phyloP scores from a whole-genome alignment of 2,888 invertebrate genomes.

The Elegia similella region DNA sequence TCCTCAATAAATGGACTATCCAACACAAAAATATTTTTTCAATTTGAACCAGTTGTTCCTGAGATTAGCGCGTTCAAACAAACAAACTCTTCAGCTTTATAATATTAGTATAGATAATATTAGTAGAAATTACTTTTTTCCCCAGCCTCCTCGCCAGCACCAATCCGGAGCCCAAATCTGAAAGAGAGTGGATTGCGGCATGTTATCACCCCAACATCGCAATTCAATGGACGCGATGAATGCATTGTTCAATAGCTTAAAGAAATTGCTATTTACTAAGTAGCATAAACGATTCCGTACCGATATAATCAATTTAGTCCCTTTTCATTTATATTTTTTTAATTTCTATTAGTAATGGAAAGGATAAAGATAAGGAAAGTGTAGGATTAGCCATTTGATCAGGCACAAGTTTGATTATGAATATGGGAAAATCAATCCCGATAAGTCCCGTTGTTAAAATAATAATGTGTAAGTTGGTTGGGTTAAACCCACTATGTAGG shows the following conservation, averaged over 20 bases:
- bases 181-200: slow-evolving; percentile 58
- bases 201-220: slow-evolving; percentile 53
- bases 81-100: neutral
- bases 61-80: too few relatives aligned
- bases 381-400: neutral
- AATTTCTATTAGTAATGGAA: neutral
- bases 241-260: slow-evolving; percentile 34
- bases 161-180: slow-evolving; percentile 40
- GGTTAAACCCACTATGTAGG: too few relatives aligned
- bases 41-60: too few relatives aligned
- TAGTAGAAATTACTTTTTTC: neutral
- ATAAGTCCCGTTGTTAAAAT: too few relatives aligned
- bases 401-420: too few relatives aligned
- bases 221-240: slow-evolving; percentile 52
- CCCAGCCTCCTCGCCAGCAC: slow-evolving; percentile 31
- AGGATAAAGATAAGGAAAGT: neutral
- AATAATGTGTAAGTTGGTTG: too few relatives aligned
- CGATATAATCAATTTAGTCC: slow-evolving; percentile 6
- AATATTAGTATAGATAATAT: too few relatives aligned
- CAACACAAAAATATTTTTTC: too few relatives aligned
- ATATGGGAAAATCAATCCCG: too few relatives aligned
- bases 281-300: slow-evolving; percentile 3
- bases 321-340: neutral
- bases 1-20: too few relatives aligned
- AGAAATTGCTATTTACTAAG: slow-evolving; percentile 28